These are phyloP conservation scores for Pseudoatta argentina DNA, from an alignment of 1,140 invertebrate genomes.

Conservation along the genomic window DNA sequence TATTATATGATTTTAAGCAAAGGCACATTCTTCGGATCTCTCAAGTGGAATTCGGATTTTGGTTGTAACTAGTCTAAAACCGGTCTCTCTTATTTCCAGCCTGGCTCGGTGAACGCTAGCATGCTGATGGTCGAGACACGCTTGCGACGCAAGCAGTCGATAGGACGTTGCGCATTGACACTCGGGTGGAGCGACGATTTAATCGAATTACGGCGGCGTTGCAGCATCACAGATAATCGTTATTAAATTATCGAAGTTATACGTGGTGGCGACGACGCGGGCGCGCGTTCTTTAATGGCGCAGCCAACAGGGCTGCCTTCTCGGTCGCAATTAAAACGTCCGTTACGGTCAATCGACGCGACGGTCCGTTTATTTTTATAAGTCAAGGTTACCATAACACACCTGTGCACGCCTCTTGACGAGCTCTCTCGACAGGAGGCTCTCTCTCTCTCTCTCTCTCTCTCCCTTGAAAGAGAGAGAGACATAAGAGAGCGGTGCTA, in stretches of 20 bases:
- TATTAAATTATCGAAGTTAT: slow-evolving; percentile 65
- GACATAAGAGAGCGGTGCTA: background rate
- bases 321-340: slow-evolving; percentile 63
- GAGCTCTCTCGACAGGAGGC: slow-evolving; percentile 41
- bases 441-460: slow-evolving; percentile 4
- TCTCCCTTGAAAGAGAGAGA: background rate
- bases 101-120: background rate
- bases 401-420: slow-evolving; percentile 61
- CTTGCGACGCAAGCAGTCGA: slow-evolving; percentile 61
- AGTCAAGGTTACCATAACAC: slow-evolving; percentile 74
- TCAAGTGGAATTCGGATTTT: slow-evolving; percentile 5
- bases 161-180: slow-evolving; percentile 64
- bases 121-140: slow-evolving; percentile 53
- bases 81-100: slow-evolving; percentile 24
- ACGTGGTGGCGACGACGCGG: slow-evolving; percentile 47
- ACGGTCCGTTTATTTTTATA: slow-evolving; percentile 74
- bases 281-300: slow-evolving; percentile 59
- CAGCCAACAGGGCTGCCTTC: slow-evolving; percentile 51
- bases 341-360: slow-evolving; percentile 72
- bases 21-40: background rate
- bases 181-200: slow-evolving; percentile 63
- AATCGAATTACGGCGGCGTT: slow-evolving; percentile 61
- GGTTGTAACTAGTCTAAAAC: background rate
- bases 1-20: background rate
- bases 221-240: slow-evolving; percentile 64